Conservation (phyloP, 2,888 invertebrate species). For the Nymphalis urticae region DNA sequence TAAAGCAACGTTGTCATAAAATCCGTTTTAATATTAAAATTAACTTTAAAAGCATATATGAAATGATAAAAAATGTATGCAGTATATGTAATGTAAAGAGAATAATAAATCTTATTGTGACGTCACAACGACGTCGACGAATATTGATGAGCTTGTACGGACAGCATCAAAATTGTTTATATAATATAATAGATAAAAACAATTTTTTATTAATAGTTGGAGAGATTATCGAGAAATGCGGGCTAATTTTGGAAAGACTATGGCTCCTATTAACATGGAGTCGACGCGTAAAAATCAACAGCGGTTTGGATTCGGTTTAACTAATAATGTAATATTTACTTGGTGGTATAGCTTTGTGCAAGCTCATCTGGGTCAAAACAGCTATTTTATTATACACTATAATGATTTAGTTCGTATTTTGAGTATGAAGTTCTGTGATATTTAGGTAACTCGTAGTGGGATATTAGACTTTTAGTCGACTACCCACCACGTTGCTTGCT, state of each 20-base stretch:
- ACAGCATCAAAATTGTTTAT: constrained; percentile 32
- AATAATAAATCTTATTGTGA: constrained; percentile 51
- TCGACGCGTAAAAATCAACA: too few relatives aligned
- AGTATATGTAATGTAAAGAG: constrained; percentile 43
- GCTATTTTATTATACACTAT: too few relatives aligned
- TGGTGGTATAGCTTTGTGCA: too few relatives aligned
- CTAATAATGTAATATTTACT: too few relatives aligned
- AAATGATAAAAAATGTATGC: constrained; percentile 13
- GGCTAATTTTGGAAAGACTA: neutral
- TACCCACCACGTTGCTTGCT: too few relatives aligned
- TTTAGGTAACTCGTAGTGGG: too few relatives aligned
- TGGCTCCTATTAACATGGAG: too few relatives aligned
- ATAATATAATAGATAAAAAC: neutral
- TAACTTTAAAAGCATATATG: neutral
- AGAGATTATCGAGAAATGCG: neutral
- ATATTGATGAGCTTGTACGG: constrained; percentile 48
- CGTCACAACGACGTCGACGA: constrained; percentile 42
- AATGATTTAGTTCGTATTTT: too few relatives aligned
- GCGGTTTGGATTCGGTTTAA: too few relatives aligned
- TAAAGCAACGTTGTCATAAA: neutral
- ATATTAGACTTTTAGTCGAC: too few relatives aligned
- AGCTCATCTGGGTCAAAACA: too few relatives aligned
- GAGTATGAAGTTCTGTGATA: too few relatives aligned
- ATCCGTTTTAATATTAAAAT: neutral
- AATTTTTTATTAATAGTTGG: neutral